Evolutionary conservation across 1,140 invertebrate genomes (phyloP), one percentile per base, ranked within the genome.

Genomic region (Drosophila sechellia): DNA sequence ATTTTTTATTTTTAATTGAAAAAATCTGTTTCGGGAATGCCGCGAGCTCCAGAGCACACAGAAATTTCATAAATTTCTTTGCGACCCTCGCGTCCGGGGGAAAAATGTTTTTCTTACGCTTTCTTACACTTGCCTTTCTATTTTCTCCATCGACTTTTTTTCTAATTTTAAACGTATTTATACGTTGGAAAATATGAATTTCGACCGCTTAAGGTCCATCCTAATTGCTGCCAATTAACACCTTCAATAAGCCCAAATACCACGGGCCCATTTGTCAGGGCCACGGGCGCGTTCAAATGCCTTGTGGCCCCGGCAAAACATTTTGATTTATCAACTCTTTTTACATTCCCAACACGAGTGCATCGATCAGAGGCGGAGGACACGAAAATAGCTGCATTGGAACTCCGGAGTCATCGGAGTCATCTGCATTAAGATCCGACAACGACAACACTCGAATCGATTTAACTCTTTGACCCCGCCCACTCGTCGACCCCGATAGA

Each of bases 251-350:
- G 64, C 37, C 57, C 27, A 15, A 53, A 49, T 43, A 15, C 27
- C 42, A 59, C 35, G 39, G 42, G 31, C 59, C 45, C 63, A 87
- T 86, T 86, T 86, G 83, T 86, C 83, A 69, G 77, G 64, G 39
- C 35, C 15, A 39, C 40, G 60, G 45, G 49, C 65, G 71, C 65
- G 76, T 58, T 31, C 46, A 52, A 70, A 71, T 77, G 76, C 66
- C 63, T 54, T 46, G 53, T 27, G 17, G 37, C 25, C 5, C 15
- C 53, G 15, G 27, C 31, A 42, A 27, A 78, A 83, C 75, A 79
- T 87, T 89, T 90, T 89, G 85, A 89, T 89, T 89, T 89, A 89
- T 89, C 85, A 90, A 89, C 80, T 89, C 85, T 89, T 85, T 89
- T 89, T 85, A 90, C 70, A 85, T 85, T 90, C 85, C 68, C 66